These are phyloP conservation scores for Chromoteleia sp. DNA, from an alignment of 2,888 invertebrate species.

Conservation along the genomic window DNA sequence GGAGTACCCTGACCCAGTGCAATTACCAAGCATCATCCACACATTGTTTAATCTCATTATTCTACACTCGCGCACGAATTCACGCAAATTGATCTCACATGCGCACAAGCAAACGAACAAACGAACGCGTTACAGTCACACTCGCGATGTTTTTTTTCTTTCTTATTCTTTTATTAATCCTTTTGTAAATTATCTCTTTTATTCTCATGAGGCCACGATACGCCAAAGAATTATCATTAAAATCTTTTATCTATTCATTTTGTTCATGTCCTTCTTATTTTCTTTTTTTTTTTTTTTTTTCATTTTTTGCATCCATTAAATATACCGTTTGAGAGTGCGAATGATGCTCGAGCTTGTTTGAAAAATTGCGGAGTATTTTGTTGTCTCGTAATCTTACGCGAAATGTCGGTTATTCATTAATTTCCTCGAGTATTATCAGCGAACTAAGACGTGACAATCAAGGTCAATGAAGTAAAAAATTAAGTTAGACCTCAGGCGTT, in stretches of 20 bases:
- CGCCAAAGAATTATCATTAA: slow-evolving; percentile 64
- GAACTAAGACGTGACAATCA: slow-evolving; percentile 70
- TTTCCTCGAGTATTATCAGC: slow-evolving; percentile 67
- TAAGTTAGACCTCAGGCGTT: slow-evolving; percentile 68
- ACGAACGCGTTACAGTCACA: slow-evolving; percentile 70
- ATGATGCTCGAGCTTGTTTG: slow-evolving; percentile 71
- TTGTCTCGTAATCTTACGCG: slow-evolving; percentile 50
- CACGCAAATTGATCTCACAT: slow-evolving; percentile 62
- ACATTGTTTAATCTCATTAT: slow-evolving; percentile 64
- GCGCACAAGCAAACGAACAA: slow-evolving; percentile 71
- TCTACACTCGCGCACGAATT: slow-evolving; percentile 58
- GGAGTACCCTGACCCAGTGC: slow-evolving; percentile 72
- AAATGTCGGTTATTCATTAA: slow-evolving; percentile 65
- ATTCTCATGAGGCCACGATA: slow-evolving; percentile 69
- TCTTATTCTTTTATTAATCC: slow-evolving; percentile 34
- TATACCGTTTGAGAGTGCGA: slow-evolving; percentile 68
- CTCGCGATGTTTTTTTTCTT: slow-evolving; percentile 60
- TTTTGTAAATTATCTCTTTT: slow-evolving; percentile 50
- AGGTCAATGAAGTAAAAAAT: slow-evolving; percentile 70
- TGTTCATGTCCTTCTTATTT: slow-evolving; percentile 9
- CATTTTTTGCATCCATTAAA: slow-evolving; percentile 31
- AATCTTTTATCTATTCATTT: slow-evolving; percentile 36
- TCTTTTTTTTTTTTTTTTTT: neutral
- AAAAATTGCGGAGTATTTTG: slow-evolving; percentile 68
- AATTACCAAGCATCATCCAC: slow-evolving; percentile 72